These are phyloP conservation scores for Leptinotarsa tumamoca DNA, from an alignment of 2,888 invertebrate genomes.

Conservation along the genomic window DNA sequence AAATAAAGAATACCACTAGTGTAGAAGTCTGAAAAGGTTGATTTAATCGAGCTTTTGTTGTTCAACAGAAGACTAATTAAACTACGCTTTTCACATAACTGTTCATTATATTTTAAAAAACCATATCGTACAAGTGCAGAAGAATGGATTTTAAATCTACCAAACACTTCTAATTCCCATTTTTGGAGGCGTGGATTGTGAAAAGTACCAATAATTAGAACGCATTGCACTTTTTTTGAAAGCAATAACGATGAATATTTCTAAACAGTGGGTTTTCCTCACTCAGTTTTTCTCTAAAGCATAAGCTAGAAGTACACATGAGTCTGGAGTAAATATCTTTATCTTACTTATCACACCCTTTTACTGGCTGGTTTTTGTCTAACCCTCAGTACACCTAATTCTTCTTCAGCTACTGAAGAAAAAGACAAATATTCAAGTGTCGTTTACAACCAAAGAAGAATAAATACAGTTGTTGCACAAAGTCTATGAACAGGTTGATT, in stretches of 20 bases:
- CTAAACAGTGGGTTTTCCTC: slow-evolving; percentile 57
- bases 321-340: slow-evolving; percentile 45
- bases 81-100: slow-evolving; percentile 52
- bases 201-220: slow-evolving; percentile 44
- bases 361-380: slow-evolving; percentile 43
- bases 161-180: slow-evolving; percentile 44
- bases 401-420: slow-evolving; percentile 19
- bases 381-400: slow-evolving; percentile 18
- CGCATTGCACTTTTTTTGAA: slow-evolving; percentile 59
- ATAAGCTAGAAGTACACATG: slow-evolving; percentile 59
- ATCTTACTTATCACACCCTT: slow-evolving; percentile 35
- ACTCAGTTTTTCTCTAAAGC: slow-evolving; percentile 61
- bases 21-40: slow-evolving; percentile 51
- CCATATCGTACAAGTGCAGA: slow-evolving; percentile 54
- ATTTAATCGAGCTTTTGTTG: slow-evolving; percentile 50
- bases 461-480: slow-evolving; percentile 1
- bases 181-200: slow-evolving; percentile 45
- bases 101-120: slow-evolving; percentile 50
- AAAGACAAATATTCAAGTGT: slow-evolving; percentile 23
- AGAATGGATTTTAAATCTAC: slow-evolving; percentile 48
- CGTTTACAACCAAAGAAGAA: slow-evolving; percentile 8
- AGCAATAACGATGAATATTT: slow-evolving; percentile 59
- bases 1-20: slow-evolving; percentile 52
- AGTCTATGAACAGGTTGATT: neutral
- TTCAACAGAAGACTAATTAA: slow-evolving; percentile 50